A percentile compares a stretch with the other conserved stretches of the same genome.
Conservation (phyloP, 2,113 vertebrate species). For the Pelecanoides urinatrix region DNA sequence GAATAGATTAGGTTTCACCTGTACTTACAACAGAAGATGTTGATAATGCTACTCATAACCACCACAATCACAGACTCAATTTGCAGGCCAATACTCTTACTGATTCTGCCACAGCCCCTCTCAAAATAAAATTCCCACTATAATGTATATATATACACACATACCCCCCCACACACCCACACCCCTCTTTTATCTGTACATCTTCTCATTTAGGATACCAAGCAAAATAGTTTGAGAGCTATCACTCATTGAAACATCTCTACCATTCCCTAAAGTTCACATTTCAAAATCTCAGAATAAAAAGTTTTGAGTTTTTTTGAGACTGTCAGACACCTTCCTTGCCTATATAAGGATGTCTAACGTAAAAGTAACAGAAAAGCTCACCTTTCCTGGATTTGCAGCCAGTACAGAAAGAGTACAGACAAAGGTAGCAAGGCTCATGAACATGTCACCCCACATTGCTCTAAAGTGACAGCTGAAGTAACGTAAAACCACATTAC, state of each 20-base stretch:
- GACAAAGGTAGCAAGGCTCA: neutral
- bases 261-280: accelerated
- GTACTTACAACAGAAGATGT: neutral
- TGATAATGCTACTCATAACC: neutral
- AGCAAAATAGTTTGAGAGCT: neutral
- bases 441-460: accelerated
- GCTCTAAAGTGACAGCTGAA: neutral
- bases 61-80: neutral
- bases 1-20: neutral
- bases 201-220: neutral
- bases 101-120: neutral
- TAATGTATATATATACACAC: accelerated
- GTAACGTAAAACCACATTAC: accelerated
- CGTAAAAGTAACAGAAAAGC: neutral
- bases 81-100: neutral
- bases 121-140: neutral
- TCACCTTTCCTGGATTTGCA: neutral
- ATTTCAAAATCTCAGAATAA: neutral
- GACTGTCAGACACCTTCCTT: neutral
- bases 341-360: neutral
- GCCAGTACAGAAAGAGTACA: neutral
- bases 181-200: neutral
- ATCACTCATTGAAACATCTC: neutral
- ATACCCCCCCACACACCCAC: no score
- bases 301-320: no score